phyloP scores from a whole-genome alignment of 2,113 vertebrate species.

The Gallinago undulata region DNA sequence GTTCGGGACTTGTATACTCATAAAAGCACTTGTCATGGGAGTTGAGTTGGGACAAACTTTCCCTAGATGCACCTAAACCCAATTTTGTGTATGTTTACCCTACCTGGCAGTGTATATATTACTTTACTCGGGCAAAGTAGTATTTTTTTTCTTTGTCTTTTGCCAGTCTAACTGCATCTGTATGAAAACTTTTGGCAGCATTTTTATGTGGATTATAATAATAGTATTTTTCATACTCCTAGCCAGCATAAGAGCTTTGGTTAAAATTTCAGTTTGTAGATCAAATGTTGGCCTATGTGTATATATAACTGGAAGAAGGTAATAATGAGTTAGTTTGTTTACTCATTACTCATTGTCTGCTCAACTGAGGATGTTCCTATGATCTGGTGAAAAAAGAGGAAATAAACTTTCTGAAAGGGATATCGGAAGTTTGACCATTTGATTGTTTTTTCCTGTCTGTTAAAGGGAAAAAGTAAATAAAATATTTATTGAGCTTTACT shows the following conservation, averaged over 20 bases:
- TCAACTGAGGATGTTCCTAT: conserved; percentile 32
- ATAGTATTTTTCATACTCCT: background rate
- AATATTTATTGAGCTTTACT: conserved; percentile 44
- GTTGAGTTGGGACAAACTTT: background rate
- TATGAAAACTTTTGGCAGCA: background rate
- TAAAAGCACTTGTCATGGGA: background rate
- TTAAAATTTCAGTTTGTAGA: background rate
- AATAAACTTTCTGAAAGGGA: background rate
- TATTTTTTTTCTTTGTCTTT: background rate
- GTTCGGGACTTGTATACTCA: background rate
- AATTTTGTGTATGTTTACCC: background rate
- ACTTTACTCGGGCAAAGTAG: background rate
- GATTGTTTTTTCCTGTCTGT: conserved; percentile 13
- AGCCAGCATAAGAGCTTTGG: background rate
- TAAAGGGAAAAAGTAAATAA: conserved; percentile 55
- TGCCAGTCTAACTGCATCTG: background rate
- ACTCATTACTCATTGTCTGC: conserved; percentile 42
- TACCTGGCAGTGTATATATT: background rate
- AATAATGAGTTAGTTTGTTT: conserved; percentile 51
- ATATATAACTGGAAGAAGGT: conserved; percentile 20
- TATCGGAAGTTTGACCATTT: background rate
- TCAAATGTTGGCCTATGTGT: background rate
- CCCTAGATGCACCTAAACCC: background rate
- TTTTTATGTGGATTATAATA: background rate
- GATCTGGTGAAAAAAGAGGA: conserved; percentile 25